Base-by-base conservation (phyloP, 2,888 invertebrate genomes). In the Pseudanteris insignis region DNA sequence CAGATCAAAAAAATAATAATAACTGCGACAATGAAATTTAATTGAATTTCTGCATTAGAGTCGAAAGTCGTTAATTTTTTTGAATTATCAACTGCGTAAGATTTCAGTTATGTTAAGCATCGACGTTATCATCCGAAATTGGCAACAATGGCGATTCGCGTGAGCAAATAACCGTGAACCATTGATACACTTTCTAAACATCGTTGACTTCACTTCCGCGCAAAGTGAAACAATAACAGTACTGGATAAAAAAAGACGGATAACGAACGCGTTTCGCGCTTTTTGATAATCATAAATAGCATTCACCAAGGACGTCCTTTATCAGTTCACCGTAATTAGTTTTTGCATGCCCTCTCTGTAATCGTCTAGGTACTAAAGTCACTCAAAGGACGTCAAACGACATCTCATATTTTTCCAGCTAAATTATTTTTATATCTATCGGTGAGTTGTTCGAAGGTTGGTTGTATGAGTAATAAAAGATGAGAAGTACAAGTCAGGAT, bases 181-280 rank as follows among this genome's bases (percentile, higher is more conserved):
- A 59, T 55, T 65, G 70, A 68, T 65, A 73, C 70, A 72, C 72
- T 73, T 73, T 73, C 72, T 73, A 73, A 68, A 62, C 67, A 65
- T 48, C 18, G 64, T 58, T 65, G 62, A 64, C 61, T 61, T 64
- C 64, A 64, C 48, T 55, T 60, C 57, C 62, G 58, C 44, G 12
- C 29, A 9, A 41, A 53, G 41, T 55, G 41, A 50, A 64, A 58
- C 54, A 61, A 46, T 53, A 47, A 63, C 50, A 51, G 50, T 47
- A 51, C 11, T 28, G n/a, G 34, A 41, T 36, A 14, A 57, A 62
- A 62, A 62, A 61, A 38, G 8, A 18, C 18, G 46, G 21, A 44
- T 44, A 50, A 50, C 21, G 29, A 30, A 33, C 11, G 25, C 28
- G 14, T 25, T 14, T 38, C 26, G 30, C 8, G 25, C 25, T 13